phyloP scores from a whole-genome alignment of 1,140 invertebrate species.

The Holotrichia oblita region DNA sequence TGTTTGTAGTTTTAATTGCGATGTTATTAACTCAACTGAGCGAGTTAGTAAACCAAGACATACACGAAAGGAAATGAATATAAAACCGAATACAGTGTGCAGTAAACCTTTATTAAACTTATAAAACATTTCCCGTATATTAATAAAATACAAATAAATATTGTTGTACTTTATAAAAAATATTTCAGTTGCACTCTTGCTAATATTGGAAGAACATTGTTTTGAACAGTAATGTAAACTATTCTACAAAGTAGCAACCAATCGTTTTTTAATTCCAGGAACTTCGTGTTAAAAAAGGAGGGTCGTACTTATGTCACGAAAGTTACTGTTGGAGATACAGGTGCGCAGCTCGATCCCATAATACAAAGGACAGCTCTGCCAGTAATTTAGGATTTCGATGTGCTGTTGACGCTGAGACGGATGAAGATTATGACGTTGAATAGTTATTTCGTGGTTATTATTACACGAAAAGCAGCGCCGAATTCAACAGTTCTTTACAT shows the following conservation, averaged over 20 bases:
- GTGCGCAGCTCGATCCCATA: slow-evolving; percentile 93
- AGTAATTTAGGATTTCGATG: slow-evolving; percentile 96
- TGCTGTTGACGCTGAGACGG: slow-evolving; percentile 64
- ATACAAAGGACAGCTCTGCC: slow-evolving; percentile 91
- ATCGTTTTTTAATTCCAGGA: slow-evolving; percentile 52
- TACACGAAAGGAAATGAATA: no score
- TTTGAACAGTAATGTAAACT: neutral
- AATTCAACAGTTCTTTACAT: slow-evolving; percentile 24
- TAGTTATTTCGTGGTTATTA: neutral
- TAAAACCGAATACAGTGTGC: no score
- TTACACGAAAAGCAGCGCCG: neutral
- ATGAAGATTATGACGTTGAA: slow-evolving; percentile 20
- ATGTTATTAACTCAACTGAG: no score
- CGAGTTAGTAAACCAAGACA: no score
- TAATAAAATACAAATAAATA: slow-evolving; percentile 17
- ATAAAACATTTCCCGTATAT: slow-evolving; percentile 17
- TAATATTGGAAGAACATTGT: slow-evolving; percentile 5
- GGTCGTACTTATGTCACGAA: slow-evolving; percentile 92
- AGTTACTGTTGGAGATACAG: slow-evolving; percentile 93
- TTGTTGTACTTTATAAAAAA: slow-evolving; percentile 31
- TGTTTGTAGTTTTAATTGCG: no score
- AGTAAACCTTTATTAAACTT: slow-evolving; percentile 20
- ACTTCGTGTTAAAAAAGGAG: slow-evolving; percentile 96
- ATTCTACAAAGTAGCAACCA: neutral
- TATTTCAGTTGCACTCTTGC: slow-evolving; percentile 22